These are phyloP conservation scores for Pterocles orientalis DNA, from an alignment of 2,113 vertebrate species.

Conservation along the genomic window DNA sequence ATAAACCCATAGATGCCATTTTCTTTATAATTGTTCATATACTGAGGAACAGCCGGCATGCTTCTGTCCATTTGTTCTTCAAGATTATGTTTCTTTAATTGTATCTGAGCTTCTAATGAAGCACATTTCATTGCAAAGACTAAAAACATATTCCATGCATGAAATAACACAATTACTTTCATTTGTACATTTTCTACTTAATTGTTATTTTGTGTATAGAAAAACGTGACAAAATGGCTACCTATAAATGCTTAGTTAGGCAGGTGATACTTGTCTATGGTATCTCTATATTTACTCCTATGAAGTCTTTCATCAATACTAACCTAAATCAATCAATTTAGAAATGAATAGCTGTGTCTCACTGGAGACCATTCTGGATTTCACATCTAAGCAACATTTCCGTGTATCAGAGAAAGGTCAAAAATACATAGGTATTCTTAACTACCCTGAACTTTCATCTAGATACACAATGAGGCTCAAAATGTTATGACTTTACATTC, in stretches of 20 bases:
- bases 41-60: background rate
- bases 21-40: background rate
- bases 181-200: background rate
- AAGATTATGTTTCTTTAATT: background rate
- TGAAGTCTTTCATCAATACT: slow-evolving; percentile 1
- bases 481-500: background rate
- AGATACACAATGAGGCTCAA: background rate
- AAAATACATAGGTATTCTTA: background rate
- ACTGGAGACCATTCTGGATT: slow-evolving; percentile 13
- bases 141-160: background rate
- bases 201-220: background rate
- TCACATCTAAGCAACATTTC: slow-evolving; percentile 7
- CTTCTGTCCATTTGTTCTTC: background rate
- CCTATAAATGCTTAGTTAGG: background rate
- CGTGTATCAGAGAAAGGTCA: slow-evolving; percentile 41
- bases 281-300: background rate
- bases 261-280: background rate
- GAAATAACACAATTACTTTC: background rate
- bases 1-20: background rate
- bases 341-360: slow-evolving; percentile 22
- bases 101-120: background rate
- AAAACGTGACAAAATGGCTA: background rate
- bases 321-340: background rate
- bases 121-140: background rate
- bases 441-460: background rate